Base-by-base conservation (phyloP, 1,140 invertebrate genomes). In the Polyergus mexicanus region DNA sequence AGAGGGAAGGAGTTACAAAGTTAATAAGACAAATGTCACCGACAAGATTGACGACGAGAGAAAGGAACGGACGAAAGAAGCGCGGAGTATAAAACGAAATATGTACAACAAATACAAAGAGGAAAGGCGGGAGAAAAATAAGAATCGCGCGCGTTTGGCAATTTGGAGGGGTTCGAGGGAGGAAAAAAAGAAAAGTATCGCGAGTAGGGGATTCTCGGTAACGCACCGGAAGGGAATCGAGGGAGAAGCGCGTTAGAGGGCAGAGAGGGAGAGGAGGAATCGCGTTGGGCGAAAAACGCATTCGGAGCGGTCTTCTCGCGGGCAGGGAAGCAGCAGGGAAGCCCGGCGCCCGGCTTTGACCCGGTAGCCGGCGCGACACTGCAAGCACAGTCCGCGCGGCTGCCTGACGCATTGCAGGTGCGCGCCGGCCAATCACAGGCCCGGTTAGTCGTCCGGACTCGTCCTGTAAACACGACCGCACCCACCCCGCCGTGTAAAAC, bases 331-430 rank as follows among this genome's bases (percentile, higher is more conserved):
- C 38, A 38, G 38, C 41, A 91, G 89, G 89, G 88, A 91, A 91
- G 91, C 90, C 91, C 88, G 91, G 90, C 91, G 91, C 90, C 91
- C 88, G 91, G 90, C 91, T 92, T 90, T 93, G 92, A 93, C 92
- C 92, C 91, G 91, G 90, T 91, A 90, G 90, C 86, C 88, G 90
- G 90, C 88, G 90, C 77, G 77, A 81, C 77, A 87, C 91, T 88
- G 91, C n/a, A n/a, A n/a, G n/a, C 91, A 91, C 87, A 89, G 90
- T 90, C 91, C 91, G 92, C 92, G 92, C 95, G 94, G 92, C 91
- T 93, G 95, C 95, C 96, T 97, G 97, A 97, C 97, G 97, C 97
- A 97, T 97, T 97, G 97, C 97, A 97, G 97, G 97, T 97, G 96
- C 96, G 96, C 96, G 95, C 93, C 95, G 95, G 96, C 97, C 97